Percentiles rank a stretch among this genome's conserved stretches.
phyloP scores from a whole-genome alignment of 2,113 vertebrate genomes.

The Gnathonemus longibarbis region DNA sequence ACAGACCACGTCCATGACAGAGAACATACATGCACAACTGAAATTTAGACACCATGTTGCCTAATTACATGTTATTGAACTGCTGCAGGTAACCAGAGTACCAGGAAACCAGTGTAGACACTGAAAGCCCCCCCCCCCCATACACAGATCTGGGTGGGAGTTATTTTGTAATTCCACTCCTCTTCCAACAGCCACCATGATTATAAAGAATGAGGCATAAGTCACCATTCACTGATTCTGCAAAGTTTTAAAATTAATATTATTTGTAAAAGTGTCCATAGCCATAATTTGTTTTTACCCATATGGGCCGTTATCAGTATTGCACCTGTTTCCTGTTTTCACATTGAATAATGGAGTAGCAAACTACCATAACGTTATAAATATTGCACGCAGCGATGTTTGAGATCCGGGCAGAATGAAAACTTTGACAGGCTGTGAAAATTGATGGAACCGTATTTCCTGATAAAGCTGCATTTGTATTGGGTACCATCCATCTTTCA shows the following conservation, averaged over 20 bases:
- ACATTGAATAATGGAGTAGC: background rate
- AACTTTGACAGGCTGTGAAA: background rate
- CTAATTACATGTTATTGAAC: background rate
- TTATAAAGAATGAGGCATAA: background rate
- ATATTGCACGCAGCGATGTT: background rate
- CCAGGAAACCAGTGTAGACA: background rate
- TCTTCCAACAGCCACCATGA: background rate
- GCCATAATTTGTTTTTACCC: background rate
- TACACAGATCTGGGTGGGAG: background rate
- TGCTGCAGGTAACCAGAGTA: background rate
- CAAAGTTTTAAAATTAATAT: background rate
- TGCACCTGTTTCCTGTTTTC: background rate
- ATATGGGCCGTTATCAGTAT: background rate
- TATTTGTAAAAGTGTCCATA: background rate
- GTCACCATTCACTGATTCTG: background rate
- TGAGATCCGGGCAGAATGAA: background rate
- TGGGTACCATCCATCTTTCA: background rate
- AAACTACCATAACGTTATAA: background rate
- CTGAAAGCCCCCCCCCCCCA: background rate
- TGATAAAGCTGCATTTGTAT: background rate
- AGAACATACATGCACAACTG: background rate
- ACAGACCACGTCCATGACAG: background rate
- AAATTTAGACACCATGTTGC: background rate
- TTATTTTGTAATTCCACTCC: background rate
- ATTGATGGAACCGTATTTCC: background rate